Conservation (phyloP, 1,140 invertebrate genomes). For the Anastrepha obliqua region DNA sequence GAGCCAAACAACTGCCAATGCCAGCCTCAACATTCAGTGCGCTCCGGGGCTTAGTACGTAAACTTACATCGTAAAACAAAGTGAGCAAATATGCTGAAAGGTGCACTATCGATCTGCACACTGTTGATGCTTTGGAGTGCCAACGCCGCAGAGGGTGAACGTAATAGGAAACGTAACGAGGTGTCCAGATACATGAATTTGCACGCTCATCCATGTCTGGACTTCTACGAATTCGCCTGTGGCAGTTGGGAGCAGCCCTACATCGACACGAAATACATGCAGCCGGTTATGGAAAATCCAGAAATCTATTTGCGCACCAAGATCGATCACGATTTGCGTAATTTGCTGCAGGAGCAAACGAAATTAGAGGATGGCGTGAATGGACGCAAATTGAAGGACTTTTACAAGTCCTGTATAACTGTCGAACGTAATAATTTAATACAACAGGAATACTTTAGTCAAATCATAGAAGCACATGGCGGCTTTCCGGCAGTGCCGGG, state of each 20-base stretch:
- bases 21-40: not conserved
- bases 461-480: slow-evolving; percentile 68
- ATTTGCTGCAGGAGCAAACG: slow-evolving; percentile 78
- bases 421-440: slow-evolving; percentile 63
- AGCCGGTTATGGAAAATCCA: slow-evolving; percentile 83
- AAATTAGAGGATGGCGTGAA: slow-evolving; percentile 62
- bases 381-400: slow-evolving; percentile 74
- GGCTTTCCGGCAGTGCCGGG: slow-evolving; percentile 69
- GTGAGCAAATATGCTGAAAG: slow-evolving; percentile 25
- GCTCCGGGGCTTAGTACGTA: slow-evolving; percentile 21
- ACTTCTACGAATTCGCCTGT: slow-evolving; percentile 85
- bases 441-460: slow-evolving; percentile 87
- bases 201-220: slow-evolving; percentile 86
- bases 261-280: slow-evolving; percentile 86
- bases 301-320: slow-evolving; percentile 83
- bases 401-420: slow-evolving; percentile 54
- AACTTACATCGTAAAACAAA: slow-evolving; percentile 46
- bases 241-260: slow-evolving; percentile 80
- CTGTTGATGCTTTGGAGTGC: not conserved
- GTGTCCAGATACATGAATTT: slow-evolving; percentile 86
- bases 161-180: slow-evolving; percentile 70
- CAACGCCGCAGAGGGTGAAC: not conserved
- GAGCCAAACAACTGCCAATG: not conserved
- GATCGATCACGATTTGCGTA: slow-evolving; percentile 80
- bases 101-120: not conserved